Evolutionary conservation across 2,797 vertebrate species (phyloP), one percentile per base, ranked within the genome.

Genomic region (Chelon auratus): DNA sequence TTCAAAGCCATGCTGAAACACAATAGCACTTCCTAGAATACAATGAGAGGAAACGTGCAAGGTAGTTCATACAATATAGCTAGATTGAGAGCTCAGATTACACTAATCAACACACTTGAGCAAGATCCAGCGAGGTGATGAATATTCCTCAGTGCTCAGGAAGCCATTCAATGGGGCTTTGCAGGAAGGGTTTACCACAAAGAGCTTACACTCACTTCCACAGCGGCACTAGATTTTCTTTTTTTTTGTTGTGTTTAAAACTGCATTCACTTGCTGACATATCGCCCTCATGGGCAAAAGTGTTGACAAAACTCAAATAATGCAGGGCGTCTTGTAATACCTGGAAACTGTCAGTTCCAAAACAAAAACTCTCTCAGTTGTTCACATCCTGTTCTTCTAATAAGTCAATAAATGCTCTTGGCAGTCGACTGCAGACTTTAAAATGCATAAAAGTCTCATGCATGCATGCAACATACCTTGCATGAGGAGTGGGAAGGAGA

Each of bases 41-140:
- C 91, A 93, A 93, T 90, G 81, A 77, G 59, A 81, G 93, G 91
- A 93, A 92, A 89, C 48, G 58, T 82, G 67, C 75, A 75, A 83
- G 72, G 88, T 82, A 64, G 86, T 75, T 86, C 72, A 81, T 82
- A 89, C 80, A 91, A 82, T 83, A 83, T 37, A 75, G 69, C 50
- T 0, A 78, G 88, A 90, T 85, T 69, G 60, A 78, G 75, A 85
- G 24, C 36, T 78, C 24, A 83, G 91, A 90, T 90, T 82, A 62
- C 63, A 75, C 56, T 43, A 59, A 85, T 85, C 62, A 82, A 73
- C 63, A 36, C 72, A 72, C 85, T 84, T 75, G 77, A 84, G 80
- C 61, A 20, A n/a, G 33, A 67, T 78, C 72, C 85, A 83, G 68
- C 12, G 60, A 68, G 71, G 61, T 80, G 79, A 90, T 76, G 75